A percentile compares a stretch with the other conserved stretches of the same genome.
Evolutionary conservation across 2,888 invertebrate species (phyloP).

Genomic region (Mesorhabditis sp.): DNA sequence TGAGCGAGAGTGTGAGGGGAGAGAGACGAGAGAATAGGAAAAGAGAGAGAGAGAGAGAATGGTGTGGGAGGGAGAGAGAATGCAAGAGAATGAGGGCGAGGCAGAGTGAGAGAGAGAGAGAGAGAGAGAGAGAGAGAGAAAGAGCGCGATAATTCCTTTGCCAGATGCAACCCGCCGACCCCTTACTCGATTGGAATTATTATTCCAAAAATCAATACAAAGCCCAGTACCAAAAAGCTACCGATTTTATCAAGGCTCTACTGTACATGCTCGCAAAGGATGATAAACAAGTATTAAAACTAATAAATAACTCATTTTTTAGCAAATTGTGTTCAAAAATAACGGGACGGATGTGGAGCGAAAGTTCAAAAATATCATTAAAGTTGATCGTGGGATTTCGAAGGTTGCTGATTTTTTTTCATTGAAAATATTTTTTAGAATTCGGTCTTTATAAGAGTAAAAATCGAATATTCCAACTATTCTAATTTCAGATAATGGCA

Average conservation of each 20-base stretch:
- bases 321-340: neutral
- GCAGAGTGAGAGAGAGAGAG: neutral
- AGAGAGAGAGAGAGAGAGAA: neutral
- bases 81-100: neutral
- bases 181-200: neutral
- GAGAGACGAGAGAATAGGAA: neutral
- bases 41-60: neutral
- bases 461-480: no score
- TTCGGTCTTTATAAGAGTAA: no score
- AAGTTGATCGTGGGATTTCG: conserved; percentile 3
- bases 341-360: neutral
- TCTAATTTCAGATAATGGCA: no score
- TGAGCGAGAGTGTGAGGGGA: neutral
- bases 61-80: neutral
- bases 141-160: neutral
- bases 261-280: neutral
- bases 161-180: neutral
- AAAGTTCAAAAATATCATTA: neutral
- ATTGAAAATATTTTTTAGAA: neutral
- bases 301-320: neutral
- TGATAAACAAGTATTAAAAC: neutral
- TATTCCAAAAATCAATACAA: neutral
- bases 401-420: neutral
- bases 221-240: neutral
- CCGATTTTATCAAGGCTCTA: neutral